Evolutionary conservation across 2,888 invertebrate genomes (phyloP).

Genomic region (Drosophila basisetae): DNA sequence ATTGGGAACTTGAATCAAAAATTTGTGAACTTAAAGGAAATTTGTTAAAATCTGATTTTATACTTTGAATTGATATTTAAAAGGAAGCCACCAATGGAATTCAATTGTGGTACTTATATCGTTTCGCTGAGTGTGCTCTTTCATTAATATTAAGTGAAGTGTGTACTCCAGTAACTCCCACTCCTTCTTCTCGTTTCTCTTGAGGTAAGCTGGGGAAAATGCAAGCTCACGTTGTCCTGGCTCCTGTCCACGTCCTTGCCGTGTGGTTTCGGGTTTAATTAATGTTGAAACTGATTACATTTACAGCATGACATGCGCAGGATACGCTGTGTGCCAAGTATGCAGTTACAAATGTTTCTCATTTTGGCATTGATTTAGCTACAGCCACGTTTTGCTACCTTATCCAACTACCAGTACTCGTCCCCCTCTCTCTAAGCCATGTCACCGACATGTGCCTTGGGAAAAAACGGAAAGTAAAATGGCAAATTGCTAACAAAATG

Average conservation of each 20-base stretch:
- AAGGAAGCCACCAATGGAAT: neutral
- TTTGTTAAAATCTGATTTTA: neutral
- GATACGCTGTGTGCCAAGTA: slow-evolving; percentile 16
- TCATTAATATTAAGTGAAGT: slow-evolving; percentile 25
- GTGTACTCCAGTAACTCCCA: neutral
- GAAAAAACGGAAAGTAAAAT: slow-evolving; percentile 38
- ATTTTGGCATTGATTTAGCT: slow-evolving; percentile 73
- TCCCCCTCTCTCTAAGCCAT: neutral
- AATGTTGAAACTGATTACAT: slow-evolving; percentile 68
- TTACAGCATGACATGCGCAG: slow-evolving; percentile 14
- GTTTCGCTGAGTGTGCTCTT: slow-evolving; percentile 6
- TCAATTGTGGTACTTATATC: neutral
- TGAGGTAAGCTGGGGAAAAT: slow-evolving; percentile 40
- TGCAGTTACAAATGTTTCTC: slow-evolving; percentile 55
- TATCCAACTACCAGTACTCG: neutral
- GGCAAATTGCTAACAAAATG: slow-evolving; percentile 48
- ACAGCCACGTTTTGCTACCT: slow-evolving; percentile 2
- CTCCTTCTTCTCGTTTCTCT: slow-evolving; percentile 7
- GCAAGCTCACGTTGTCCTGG: slow-evolving; percentile 57
- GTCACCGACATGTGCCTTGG: slow-evolving; percentile 29
- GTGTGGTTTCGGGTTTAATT: slow-evolving; percentile 69
- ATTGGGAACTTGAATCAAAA: too few species aligned
- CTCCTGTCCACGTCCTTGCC: slow-evolving; percentile 43
- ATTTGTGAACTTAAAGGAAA: neutral
- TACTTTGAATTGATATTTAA: neutral